Base-by-base conservation (phyloP, 2,888 invertebrate species). In the Baccha elongata region DNA sequence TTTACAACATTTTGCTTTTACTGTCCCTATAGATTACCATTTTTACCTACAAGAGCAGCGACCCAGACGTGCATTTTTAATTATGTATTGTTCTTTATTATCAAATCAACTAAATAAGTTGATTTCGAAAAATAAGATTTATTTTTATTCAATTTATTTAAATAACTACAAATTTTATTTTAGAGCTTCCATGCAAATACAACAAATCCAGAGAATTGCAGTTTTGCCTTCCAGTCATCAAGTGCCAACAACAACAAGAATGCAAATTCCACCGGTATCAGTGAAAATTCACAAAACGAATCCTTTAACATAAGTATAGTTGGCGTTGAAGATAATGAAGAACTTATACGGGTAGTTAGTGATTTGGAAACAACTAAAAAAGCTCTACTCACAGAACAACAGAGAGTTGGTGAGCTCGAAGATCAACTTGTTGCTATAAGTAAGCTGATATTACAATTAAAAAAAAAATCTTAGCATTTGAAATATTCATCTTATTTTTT, bases 341-440 rank as follows among this genome's bases (percentile, higher is more conserved):
- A 91, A 65, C 86, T 91, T 17, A 91, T 93, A 29, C 91, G 92
- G 86, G 86, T 96, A 84, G 92, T 95, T 88, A 93, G 93, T 86
- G 96, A 96, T 88, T 90, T 96, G 85, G 93, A 95, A 86, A 94
- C 95, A 85, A 93, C 93, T 58, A 94, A 94, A 88, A 93, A 93
- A 17, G 93, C 94, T 52, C 93, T 94, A 84, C 91, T 93, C 44
- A 93, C 94, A 85, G 96, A 96, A 87, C 94, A 95, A 86, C 93
- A 94, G 86, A 93, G 94, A 85, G 93, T 94, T 21, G 92, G 93
- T 0, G 96, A 96, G 89, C 91, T 96, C 58, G 95, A 95, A 86
- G 96, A 96, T 87, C 96, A 96, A 88, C 89, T 96, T 74, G 93
- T 94, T 26, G 93, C 93, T 85, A 89, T 90, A 79, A 91, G 89